phyloP scores from a whole-genome alignment of 1,140 invertebrate species.

The Bombus confusus region DNA sequence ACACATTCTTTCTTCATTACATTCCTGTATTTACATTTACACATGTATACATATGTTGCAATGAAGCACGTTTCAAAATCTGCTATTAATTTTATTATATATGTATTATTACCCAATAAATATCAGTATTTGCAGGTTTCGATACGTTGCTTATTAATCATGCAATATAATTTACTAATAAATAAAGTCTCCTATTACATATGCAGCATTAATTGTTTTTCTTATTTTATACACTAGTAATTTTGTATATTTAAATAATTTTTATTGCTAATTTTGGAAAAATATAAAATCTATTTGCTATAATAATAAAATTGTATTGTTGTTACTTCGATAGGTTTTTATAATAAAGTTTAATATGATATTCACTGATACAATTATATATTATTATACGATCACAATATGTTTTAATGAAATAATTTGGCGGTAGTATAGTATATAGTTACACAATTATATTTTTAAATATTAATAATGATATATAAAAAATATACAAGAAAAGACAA shows the following conservation, averaged over 20 bases:
- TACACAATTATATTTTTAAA: no score
- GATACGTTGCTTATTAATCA: constrained; percentile 15
- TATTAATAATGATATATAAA: neutral
- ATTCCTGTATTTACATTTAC: constrained; percentile 50
- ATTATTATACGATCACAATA: neutral
- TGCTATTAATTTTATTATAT: constrained; percentile 35
- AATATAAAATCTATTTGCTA: neutral
- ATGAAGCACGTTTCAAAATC: constrained; percentile 31
- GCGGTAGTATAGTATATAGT: neutral
- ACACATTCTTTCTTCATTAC: constrained; percentile 30
- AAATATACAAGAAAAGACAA: neutral
- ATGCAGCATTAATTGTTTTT: constrained; percentile 1
- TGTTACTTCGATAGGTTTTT: neutral
- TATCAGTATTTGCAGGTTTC: constrained; percentile 39
- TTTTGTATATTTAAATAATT: neutral
- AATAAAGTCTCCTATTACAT: constrained; percentile 47
- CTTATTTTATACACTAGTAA: neutral
- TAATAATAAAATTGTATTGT: neutral
- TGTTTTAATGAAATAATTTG: neutral
- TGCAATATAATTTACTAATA: constrained; percentile 45
- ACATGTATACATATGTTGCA: constrained; percentile 34
- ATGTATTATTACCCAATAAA: neutral
- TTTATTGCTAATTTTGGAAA: neutral
- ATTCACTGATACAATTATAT: neutral
- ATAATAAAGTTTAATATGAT: neutral